A percentile compares a stretch with the other conserved stretches of the same genome.
Evolutionary conservation across 2,113 vertebrate species (phyloP).

Genomic region (Pelobates fuscus): DNA sequence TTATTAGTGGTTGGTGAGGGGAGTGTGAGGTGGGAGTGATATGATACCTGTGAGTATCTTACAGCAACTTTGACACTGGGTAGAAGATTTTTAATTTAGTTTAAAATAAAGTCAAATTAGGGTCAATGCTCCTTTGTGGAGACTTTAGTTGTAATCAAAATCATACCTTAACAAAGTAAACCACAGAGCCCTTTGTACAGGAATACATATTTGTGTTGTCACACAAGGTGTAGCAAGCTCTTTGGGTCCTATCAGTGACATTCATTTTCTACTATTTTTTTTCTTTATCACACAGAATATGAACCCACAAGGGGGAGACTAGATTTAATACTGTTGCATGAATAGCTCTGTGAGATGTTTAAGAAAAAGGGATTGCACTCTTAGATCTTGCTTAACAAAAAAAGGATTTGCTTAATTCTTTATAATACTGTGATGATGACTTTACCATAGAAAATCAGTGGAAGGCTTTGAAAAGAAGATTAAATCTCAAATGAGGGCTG

Average conservation of each 20-base stretch:
- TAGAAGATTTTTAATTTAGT: too few relatives aligned
- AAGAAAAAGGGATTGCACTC: constrained; percentile 35
- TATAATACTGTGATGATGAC: constrained; percentile 24
- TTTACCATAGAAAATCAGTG: constrained; percentile 24
- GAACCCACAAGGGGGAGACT: constrained; percentile 25
- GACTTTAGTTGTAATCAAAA: too few relatives aligned
- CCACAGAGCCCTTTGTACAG: too few relatives aligned
- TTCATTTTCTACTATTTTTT: constrained; percentile 16
- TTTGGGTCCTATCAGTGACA: neutral
- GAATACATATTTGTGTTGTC: constrained; percentile 4
- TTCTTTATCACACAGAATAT: constrained; percentile 27
- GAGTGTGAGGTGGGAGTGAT: too few relatives aligned
- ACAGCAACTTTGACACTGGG: too few relatives aligned
- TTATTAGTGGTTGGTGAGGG: too few relatives aligned
- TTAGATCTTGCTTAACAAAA: constrained; percentile 40
- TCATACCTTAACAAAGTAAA: too few relatives aligned
- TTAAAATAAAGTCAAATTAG: too few relatives aligned
- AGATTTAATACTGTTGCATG: constrained; percentile 32
- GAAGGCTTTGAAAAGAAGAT: neutral
- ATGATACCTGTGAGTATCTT: too few relatives aligned
- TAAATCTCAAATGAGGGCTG: constrained; percentile 13
- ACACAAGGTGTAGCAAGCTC: constrained; percentile 14
- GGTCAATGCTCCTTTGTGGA: too few relatives aligned
- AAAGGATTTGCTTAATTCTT: constrained; percentile 36
- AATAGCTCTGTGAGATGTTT: constrained; percentile 40